Evolutionary conservation across 2,888 invertebrate genomes (phyloP).

Genomic region (Archaeoteleia sp.): DNA sequence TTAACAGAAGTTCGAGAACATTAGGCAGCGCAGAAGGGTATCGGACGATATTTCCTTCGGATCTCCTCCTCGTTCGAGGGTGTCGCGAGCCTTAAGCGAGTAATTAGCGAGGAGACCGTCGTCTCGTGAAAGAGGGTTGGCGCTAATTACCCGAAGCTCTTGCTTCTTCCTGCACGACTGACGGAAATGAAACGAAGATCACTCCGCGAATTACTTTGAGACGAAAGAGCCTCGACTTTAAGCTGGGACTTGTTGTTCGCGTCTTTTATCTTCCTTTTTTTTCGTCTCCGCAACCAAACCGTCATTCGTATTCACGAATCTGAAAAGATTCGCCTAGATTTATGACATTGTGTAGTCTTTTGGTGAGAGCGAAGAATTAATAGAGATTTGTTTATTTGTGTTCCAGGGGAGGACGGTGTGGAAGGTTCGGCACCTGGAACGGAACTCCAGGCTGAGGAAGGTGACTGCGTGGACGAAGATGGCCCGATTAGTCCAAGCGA

Average conservation of each 20-base stretch:
- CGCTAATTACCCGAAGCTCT: conserved; percentile 53
- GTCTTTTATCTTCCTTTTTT: conserved; percentile 30
- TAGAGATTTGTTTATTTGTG: conserved; percentile 57
- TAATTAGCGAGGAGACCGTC: conserved; percentile 50
- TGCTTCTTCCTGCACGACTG: conserved; percentile 35
- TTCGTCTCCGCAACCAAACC: neutral
- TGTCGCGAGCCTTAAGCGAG: conserved; percentile 40
- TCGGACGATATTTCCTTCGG: conserved; percentile 26
- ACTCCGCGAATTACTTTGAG: conserved; percentile 49
- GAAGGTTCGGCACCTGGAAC: conserved; percentile 72
- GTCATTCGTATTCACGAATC: neutral
- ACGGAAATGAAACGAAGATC: conserved; percentile 54
- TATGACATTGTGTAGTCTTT: no score
- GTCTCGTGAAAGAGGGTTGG: conserved; percentile 36
- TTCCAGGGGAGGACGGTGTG: conserved; percentile 78
- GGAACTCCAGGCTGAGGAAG: conserved; percentile 77
- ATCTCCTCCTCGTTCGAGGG: conserved; percentile 12
- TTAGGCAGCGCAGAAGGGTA: conserved; percentile 18
- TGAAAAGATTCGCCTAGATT: conserved; percentile 1
- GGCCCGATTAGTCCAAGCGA: conserved; percentile 77
- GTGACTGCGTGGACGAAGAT: conserved; percentile 78
- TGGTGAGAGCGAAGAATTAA: no score
- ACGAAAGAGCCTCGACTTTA: conserved; percentile 32
- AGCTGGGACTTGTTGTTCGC: conserved; percentile 24
- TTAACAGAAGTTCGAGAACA: conserved; percentile 43